Evolutionary conservation across 2,888 invertebrate genomes (phyloP).

Genomic region (Agrotis clavis): DNA sequence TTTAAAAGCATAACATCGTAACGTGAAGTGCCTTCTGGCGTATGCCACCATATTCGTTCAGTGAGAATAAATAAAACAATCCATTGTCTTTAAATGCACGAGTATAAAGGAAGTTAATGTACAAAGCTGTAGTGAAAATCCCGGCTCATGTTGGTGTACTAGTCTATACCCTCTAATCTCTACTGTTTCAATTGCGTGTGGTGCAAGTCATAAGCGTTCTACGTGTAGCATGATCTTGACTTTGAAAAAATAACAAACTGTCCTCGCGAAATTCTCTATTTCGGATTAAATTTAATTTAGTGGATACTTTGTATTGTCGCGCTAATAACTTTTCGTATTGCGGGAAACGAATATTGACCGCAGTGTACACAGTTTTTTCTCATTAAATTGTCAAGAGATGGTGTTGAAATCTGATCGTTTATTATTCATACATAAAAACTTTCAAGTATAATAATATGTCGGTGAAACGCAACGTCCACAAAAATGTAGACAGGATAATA

Average conservation of each 20-base stretch:
- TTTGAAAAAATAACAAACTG: neutral
- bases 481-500: no score
- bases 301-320: no score
- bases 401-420: no score
- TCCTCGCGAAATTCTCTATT: neutral
- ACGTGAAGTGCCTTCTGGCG: constrained; percentile 38
- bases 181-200: constrained; percentile 70
- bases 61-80: constrained; percentile 76
- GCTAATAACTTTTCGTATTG: neutral
- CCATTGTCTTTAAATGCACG: constrained; percentile 85
- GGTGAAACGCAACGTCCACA: no score
- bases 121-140: constrained; percentile 84
- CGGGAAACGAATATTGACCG: neutral
- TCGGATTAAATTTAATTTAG: no score
- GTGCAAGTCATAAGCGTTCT: constrained; percentile 57
- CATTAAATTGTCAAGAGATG: no score
- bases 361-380: neutral
- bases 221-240: neutral
- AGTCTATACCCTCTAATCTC: constrained; percentile 84
- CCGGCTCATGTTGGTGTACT: constrained; percentile 83
- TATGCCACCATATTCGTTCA: constrained; percentile 65
- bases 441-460: no score
- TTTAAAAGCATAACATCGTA: constrained; percentile 3
- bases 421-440: no score
- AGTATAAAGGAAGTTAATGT: constrained; percentile 88